Percentiles rank a stretch among this genome's conserved stretches.
Conservation (phyloP, 2,888 invertebrate genomes). For the Drosophila neoperkinsi region DNA sequence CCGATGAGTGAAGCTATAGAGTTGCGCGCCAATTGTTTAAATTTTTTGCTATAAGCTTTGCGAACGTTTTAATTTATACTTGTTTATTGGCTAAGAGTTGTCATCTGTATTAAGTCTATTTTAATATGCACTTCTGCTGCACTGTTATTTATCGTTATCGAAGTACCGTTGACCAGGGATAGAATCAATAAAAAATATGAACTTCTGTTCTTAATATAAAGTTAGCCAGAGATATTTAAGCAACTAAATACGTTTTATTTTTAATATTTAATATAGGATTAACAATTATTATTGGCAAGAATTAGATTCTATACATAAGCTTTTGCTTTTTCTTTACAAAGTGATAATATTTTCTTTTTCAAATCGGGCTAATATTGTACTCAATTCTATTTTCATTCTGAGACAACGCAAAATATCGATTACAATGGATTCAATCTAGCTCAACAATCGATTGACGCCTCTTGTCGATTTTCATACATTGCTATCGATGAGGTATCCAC, state of each 20-base stretch:
- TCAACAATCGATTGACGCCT: not conserved
- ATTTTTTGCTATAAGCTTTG: conserved; percentile 10
- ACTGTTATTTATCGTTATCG: not conserved
- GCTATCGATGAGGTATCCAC: conserved; percentile 33
- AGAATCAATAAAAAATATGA: not conserved
- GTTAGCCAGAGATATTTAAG: not conserved
- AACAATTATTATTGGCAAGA: not conserved
- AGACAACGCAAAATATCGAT: not conserved
- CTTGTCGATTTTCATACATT: conserved; percentile 7
- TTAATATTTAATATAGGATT: not conserved
- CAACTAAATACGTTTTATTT: not conserved
- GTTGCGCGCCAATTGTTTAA: conserved; percentile 44
- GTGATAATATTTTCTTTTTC: not conserved
- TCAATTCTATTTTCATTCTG: not conserved
- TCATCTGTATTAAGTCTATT: conserved; percentile 17
- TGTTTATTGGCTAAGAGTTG: conserved; percentile 16
- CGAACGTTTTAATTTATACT: conserved; percentile 8
- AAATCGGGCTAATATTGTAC: not conserved
- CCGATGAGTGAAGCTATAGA: too few relatives aligned
- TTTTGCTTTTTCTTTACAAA: not conserved
- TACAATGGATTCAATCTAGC: not conserved
- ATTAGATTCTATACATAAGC: not conserved
- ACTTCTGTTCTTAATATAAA: not conserved
- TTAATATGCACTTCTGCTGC: not conserved
- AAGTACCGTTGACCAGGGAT: conserved; percentile 1